Evolutionary conservation across 1,140 invertebrate genomes (phyloP).

Genomic region (Propsilocerus akamusi): DNA sequence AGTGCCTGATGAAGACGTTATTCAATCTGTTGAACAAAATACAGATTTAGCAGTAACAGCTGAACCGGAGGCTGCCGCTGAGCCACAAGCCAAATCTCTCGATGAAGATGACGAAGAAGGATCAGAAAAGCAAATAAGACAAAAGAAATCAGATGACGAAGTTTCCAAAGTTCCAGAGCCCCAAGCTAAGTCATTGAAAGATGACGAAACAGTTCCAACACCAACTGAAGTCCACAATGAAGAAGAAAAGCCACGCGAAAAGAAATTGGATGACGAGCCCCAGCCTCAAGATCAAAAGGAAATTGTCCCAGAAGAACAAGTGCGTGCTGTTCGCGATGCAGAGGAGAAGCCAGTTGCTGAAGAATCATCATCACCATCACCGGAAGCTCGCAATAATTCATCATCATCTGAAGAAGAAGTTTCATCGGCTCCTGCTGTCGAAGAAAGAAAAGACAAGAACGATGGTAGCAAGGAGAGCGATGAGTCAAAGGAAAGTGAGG

Average conservation of each 20-base stretch:
- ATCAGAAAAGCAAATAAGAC: conserved; percentile 6
- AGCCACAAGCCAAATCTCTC: conserved; percentile 6
- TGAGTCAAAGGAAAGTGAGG: conserved; percentile 13
- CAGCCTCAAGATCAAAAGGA: background rate
- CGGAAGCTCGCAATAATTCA: background rate
- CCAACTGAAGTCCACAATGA: background rate
- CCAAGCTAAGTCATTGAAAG: conserved; percentile 3
- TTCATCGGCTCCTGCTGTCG: background rate
- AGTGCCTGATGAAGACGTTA: conserved; percentile 1
- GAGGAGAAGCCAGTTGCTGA: background rate
- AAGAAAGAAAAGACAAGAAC: conserved; percentile 8
- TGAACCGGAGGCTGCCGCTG: background rate
- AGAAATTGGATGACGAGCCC: conserved; percentile 7
- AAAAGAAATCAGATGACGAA: conserved; percentile 4
- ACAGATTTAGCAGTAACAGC: background rate
- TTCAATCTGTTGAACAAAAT: too few relatives aligned
- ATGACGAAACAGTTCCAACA: conserved; percentile 6
- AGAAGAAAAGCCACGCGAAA: background rate
- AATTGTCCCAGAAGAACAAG: background rate
- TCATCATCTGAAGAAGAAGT: background rate
- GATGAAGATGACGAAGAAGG: conserved; percentile 4
- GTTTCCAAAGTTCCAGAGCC: background rate
- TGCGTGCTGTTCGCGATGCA: background rate
- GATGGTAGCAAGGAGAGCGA: background rate
- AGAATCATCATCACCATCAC: background rate